Base-by-base conservation (phyloP, 2,113 vertebrate species). In the Callipepla squamata region DNA sequence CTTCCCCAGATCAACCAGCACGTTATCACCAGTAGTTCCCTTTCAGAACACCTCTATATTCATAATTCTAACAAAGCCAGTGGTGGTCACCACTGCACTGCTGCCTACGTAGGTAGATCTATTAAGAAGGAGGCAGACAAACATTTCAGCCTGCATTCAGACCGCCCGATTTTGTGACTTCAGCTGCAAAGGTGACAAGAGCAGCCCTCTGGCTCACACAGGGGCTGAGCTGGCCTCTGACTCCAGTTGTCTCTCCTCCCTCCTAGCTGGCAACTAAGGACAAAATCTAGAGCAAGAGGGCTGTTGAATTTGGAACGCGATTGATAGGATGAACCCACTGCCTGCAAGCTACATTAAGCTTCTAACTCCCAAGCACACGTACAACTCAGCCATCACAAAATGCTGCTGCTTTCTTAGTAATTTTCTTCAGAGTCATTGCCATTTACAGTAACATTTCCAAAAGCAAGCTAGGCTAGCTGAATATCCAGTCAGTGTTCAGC, bases 401-500 rank as follows among this genome's bases (percentile, higher is more conserved):
- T 48, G 32, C 67, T 67, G 47, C 32, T 94, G 87, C 44, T 86
- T 78, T 77, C 75, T 85, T 85, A 90, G 5, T 51, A 75, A 84
- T 81, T 77, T 72, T 80, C 26, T 92, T 94, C 73, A 70, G 63
- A 90, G n/a, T 13, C 72, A 42, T 1, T 63, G n/a, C 34, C 66
- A 73, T 66, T 50, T 88, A 78, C 25, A 92, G 68, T 65, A 82
- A 74, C 10, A 17, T 28, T 45, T 89, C 85, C 47, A 80, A 80
- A 87, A 80, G 72, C 72, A 58, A 2, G 6, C n/a, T 50, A 85
- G 77, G 23, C 78, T 38, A 45, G 32, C 63, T 85, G 70, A 81
- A 55, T 30, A 45, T 2, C 6, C 66, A 75, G 50, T 0, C 0
- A 96, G 22, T 0, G 0, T 34, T 89, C 58, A 42, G 70, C 42